Evolutionary conservation across 1,140 invertebrate species (phyloP), one percentile per base, ranked within the genome.

Genomic region (Glossosoma conforme): DNA sequence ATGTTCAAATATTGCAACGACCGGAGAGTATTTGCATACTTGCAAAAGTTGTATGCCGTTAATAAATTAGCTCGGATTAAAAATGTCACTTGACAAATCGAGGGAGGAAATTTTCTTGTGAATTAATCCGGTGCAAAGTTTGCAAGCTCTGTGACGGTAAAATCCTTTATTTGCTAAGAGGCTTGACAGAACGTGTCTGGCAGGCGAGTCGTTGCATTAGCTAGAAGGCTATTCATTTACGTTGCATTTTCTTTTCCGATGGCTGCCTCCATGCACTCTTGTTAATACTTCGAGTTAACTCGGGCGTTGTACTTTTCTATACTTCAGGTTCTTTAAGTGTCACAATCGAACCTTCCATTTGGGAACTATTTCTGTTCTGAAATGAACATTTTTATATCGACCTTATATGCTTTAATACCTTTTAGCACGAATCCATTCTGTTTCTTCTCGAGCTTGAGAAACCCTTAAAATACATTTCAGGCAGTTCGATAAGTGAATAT

Each of bases 151-250:
- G 3, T 17, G 11, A 33, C 32, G n/a, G 11, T 15, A 33, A 4
- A 33, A 33, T 4, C n/a, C 15, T 38, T 38, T 38, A 38, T 38
- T 38, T 4, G 19, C 11, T 17, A 36, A 36, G 14, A 36, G 33
- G 14, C 33, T 9, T 14, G 14, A 14, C 14, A 36, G 36, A 11
- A 38, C 36, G 36, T 38, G 36, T 38, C 36, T n/a, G 10, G 17
- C 11, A 18, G 9, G 9, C 10, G 15, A 38, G 13, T 18, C 17
- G 15, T 17, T 3, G 36, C 11, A 38, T 38, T 17, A 38, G 13
- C 17, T 38, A 38, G 32, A 17, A n/a, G 36, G 19, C 15, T 17
- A 38, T 38, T 38, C 17, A 38, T 38, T 38, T 38, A 19, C 36
- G 36, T 18, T 38, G 36, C 36, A 38, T 17, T 38, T 38, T 38